Evolutionary conservation across 2,888 invertebrate species (phyloP).

Genomic region (Nemurella pictetii): DNA sequence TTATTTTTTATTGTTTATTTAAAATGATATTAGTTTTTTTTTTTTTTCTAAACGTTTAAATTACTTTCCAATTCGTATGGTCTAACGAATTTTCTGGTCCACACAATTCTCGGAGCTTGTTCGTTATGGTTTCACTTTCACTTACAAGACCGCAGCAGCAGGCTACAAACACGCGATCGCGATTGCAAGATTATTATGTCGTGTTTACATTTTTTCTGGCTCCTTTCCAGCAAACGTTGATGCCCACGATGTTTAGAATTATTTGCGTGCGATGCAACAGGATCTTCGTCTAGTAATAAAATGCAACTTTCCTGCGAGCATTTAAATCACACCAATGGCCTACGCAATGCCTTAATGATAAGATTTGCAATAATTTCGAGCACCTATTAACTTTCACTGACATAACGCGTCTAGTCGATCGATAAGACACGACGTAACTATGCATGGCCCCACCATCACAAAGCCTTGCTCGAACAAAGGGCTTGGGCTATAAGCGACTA

Average conservation of each 20-base stretch:
- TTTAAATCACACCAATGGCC: background rate
- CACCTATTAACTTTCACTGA: background rate
- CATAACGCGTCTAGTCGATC: background rate
- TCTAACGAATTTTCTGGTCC: background rate
- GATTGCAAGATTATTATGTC: background rate
- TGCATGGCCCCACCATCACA: constrained; percentile 1
- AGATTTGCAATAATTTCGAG: background rate
- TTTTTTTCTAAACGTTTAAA: background rate
- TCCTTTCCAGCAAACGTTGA: background rate
- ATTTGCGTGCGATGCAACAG: background rate
- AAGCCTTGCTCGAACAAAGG: background rate
- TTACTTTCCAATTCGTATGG: constrained; percentile 14
- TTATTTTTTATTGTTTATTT: constrained; percentile 33
- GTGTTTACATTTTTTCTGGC: background rate
- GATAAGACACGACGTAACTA: background rate
- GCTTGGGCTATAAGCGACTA: background rate
- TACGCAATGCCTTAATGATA: background rate
- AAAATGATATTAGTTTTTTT: background rate
- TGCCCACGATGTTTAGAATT: background rate
- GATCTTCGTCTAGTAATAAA: background rate
- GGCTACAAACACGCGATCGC: background rate
- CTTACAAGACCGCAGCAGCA: background rate
- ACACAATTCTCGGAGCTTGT: background rate
- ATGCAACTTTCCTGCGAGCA: background rate
- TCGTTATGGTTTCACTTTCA: constrained; percentile 26